Evolutionary conservation across 2,797 vertebrate species (phyloP).

Genomic region (Amniataba percoides): DNA sequence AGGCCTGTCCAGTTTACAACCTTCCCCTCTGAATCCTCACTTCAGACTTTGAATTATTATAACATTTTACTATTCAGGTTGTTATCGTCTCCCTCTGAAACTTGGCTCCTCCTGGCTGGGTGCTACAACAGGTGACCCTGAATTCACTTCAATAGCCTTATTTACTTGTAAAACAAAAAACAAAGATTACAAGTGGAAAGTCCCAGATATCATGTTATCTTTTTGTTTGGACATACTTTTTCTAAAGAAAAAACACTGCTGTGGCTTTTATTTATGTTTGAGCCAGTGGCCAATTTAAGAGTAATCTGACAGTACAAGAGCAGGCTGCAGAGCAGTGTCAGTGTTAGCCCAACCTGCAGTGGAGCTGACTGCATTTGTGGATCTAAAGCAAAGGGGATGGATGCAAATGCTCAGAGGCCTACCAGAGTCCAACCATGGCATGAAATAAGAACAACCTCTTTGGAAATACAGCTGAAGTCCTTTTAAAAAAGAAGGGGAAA

Average conservation of each 20-base stretch:
- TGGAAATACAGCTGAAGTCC: constrained; percentile 16
- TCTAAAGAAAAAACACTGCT: not conserved
- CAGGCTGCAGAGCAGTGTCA: not conserved
- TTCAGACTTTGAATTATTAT: not conserved
- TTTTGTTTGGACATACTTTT: not conserved
- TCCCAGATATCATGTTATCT: not conserved
- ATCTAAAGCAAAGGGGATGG: constrained; percentile 2
- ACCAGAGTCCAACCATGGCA: constrained; percentile 15
- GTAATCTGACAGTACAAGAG: not conserved
- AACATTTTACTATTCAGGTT: not conserved
- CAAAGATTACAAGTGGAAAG: not conserved
- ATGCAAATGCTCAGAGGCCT: constrained; percentile 5
- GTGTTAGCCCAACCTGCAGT: not conserved
- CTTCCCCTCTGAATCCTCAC: not conserved
- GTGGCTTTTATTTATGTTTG: not conserved
- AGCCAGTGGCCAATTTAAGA: not conserved
- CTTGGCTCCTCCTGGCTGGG: too few relatives aligned
- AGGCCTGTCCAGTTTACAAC: not conserved
- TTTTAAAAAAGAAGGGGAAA: not conserved
- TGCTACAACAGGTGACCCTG: not conserved
- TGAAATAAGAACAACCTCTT: constrained; percentile 8
- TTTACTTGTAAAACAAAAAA: not conserved
- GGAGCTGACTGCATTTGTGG: not conserved
- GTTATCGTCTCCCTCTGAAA: not conserved
- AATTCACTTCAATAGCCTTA: not conserved